A percentile compares a stretch with the other conserved stretches of the same genome.
These are phyloP conservation scores for Lepilemur ruficaudatus DNA, from an alignment of 2,797 vertebrate genomes.

Conservation along the genomic window DNA sequence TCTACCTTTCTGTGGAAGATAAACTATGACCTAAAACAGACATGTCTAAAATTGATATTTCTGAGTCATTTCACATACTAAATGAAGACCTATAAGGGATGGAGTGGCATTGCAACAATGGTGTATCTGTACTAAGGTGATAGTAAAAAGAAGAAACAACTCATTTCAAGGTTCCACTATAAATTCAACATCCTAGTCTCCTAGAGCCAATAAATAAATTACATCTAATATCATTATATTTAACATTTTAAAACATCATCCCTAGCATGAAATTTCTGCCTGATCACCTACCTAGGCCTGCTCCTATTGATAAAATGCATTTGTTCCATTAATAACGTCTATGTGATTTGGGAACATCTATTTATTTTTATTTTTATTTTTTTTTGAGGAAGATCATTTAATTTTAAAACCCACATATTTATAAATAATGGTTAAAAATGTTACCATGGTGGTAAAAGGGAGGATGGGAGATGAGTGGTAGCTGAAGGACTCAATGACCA, in stretches of 20 bases:
- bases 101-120: background rate
- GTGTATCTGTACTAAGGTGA: background rate
- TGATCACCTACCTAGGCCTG: background rate
- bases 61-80: background rate
- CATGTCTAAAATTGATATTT: background rate
- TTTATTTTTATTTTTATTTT: background rate
- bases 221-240: background rate
- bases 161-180: background rate
- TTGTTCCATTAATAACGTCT: background rate
- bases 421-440: background rate
- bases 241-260: slow-evolving; percentile 31
- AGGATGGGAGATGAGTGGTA: background rate
- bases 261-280: slow-evolving; percentile 19
- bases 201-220: slow-evolving; percentile 29
- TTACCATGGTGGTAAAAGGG: background rate
- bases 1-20: slow-evolving; percentile 33
- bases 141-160: background rate
- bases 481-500: background rate
- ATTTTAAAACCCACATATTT: slow-evolving; percentile 21
- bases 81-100: background rate
- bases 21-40: slow-evolving; percentile 20
- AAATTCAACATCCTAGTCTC: slow-evolving; percentile 30
- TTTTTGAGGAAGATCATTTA: background rate
- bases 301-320: background rate
- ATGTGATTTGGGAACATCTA: background rate